Base-by-base conservation (phyloP, 2,797 vertebrate genomes). In the Phrynocephalus forsythii region DNA sequence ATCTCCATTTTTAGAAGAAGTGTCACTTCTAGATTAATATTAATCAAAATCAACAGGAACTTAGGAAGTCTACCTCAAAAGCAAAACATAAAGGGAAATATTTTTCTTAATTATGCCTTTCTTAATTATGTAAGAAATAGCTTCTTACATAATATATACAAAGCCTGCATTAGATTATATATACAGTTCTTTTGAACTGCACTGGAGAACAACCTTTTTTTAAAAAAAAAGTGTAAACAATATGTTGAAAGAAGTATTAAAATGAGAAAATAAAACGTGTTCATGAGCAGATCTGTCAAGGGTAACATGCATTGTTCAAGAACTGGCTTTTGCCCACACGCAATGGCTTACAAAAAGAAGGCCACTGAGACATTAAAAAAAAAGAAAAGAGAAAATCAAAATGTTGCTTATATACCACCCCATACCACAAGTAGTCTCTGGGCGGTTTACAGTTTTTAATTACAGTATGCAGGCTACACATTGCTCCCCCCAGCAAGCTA, bases 301-400 rank as follows among this genome's bases (percentile, higher is more conserved):
- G 80, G 73, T 85, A 85, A 90, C 50, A 72, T 66, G 82, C 48
- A 88, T 91, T 91, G 26, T 26, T 85, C 81, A 79, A 86, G 85
- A 90, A 89, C 86, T 91, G 88, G 88, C 89, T 90, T 81, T 93
- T 91, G 89, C 89, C 88, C 90, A 91, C 52, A 71, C 90, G 91
- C 91, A 92, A 90, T 90, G 91, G 90, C 88, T 91, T 52, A 15
- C 30, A 15, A 28, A 63, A 86, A 72, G 10, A 73, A 38, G 69
- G 16, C 22, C 80, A 84, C 7, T 15, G 71, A 30, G 33, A 72
- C 15, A 6, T 44, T 44, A 44, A 44, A 44, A 44, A 5, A 5
- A 5, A 44, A 44, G 33, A 44, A 44, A 44, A 44, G 38, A 44
- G 38, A 44, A 44, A 44, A 44, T 3, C 38, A 44, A 44, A 44